Evolutionary conservation across 2,797 vertebrate genomes (phyloP), one percentile per base, ranked within the genome.

Genomic region (Nasua narica): DNA sequence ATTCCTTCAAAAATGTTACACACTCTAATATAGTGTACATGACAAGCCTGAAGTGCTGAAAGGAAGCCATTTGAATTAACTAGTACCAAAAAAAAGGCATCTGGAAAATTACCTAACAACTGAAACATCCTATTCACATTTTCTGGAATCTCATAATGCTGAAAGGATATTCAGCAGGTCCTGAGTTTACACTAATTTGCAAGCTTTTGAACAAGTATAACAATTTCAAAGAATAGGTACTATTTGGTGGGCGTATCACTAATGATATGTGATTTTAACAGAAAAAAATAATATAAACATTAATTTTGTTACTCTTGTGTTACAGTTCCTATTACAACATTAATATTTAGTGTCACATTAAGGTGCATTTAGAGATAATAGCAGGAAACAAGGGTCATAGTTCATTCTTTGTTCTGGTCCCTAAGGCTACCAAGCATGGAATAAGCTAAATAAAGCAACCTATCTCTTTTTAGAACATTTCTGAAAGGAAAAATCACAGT

Each of bases 71-170:
- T 32, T 92, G 93, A 97, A 96, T 97, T 96, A 95, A 96, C 87
- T 89, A 92, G 87, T 91, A 88, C 72, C 27, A 74, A 65, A 56
- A 56, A 56, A 92, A 94, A 95, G 16, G 81, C 82, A 97, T 96
- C 90, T 96, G 86, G 94, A 96, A 97, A 97, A 97, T 97, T 97
- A 97, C 91, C 95, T 97, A 97, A 97, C 87, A 95, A 95, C 87
- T 94, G 95, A 95, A 96, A 96, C 92, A 95, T 91, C 87, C 95
- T 94, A 81, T 77, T 97, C 93, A 91, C 85, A 95, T 96, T 95
- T 98, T 97, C 95, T 94, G 90, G 92, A 97, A 67, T 96, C 90
- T 95, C 62, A 88, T 81, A 97, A 96, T 72, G 86, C 69, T 74
- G 72, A 97, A 97, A 97, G 54, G 50, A 96, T 92, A 52, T 94